Base-by-base conservation (phyloP, 2,113 vertebrate species). In the Oryzias javanicus region DNA sequence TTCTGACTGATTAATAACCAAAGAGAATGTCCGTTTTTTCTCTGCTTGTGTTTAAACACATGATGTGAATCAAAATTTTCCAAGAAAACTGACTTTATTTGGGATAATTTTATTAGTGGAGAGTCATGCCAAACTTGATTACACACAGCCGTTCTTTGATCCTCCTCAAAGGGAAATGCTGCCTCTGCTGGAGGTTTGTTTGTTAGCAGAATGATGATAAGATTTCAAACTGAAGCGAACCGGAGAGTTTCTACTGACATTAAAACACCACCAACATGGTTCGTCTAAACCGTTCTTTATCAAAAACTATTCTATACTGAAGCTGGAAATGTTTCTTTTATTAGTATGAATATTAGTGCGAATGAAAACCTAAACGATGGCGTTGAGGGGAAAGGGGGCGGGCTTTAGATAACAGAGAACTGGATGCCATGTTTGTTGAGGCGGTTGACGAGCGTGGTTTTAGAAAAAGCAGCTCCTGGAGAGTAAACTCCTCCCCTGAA, bases 401-500 rank as follows among this genome's bases (percentile, higher is more conserved):
- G 44, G 44, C 20, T 70, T 85, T 86, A 91, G 61, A 90, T 46
- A 42, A 99, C 93, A 47, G 93, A 94, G 83, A 98, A 99, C 75
- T 93, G 92, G 79, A 99, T 86, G 65, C 96, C 96, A 10, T 78
- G 89, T 55, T 92, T 92, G 90, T 93, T 91, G 62, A 99, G 96
- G 41, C 95, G 94, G 60, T 98, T 90, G 13, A 96, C 92, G 72
- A 98, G 73, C 27, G 92, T 95, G 68, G 95, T 98, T 85, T 92
- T 95, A 27, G 84, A 92, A 74, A 99, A 99, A 13, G 69, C 93
- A 4, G 94, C 95, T 89, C 94, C 97, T 0, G 97, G 97, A 44
- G 94, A 91, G 76, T 94, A 98, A 1, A 99, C 96, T 0, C 97
- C 96, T 27, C 97, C 97, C 52, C 97, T 99, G 85, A 15, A 67